These are phyloP conservation scores for Fragum sueziense DNA, from an alignment of 2,888 invertebrate species.

Conservation along the genomic window DNA sequence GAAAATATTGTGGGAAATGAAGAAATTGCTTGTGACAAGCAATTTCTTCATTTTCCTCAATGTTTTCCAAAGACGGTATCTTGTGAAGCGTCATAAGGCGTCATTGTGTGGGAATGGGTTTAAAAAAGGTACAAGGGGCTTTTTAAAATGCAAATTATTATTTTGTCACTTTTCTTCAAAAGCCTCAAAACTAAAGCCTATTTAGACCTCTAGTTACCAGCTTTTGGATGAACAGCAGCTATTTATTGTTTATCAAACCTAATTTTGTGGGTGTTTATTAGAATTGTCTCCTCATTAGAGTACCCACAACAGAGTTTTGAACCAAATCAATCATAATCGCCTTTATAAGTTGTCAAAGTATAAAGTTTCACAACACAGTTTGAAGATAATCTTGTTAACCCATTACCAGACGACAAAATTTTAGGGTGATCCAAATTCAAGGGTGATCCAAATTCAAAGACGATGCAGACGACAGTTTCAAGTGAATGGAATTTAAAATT, in stretches of 20 bases:
- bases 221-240: background rate
- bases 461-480: too few relatives aligned
- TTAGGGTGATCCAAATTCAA: too few relatives aligned
- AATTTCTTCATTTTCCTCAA: constrained; percentile 1
- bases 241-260: background rate
- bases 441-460: too few relatives aligned
- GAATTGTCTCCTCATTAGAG: background rate
- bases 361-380: background rate
- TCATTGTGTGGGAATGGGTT: too few relatives aligned
- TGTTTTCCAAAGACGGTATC: too few relatives aligned
- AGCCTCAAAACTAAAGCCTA: background rate
- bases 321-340: too few relatives aligned
- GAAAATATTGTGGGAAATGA: constrained; percentile 4
- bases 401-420: too few relatives aligned
- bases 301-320: too few relatives aligned
- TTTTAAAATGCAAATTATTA: background rate
- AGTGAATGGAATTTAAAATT: too few relatives aligned
- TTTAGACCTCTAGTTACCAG: background rate
- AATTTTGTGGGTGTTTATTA: background rate
- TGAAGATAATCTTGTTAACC: too few relatives aligned
- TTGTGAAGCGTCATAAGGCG: too few relatives aligned
- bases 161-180: background rate
- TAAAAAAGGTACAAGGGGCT: background rate
- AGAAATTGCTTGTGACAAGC: background rate
- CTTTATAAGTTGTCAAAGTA: too few relatives aligned